Percentiles rank a stretch among this genome's conserved stretches.
Evolutionary conservation across 2,888 invertebrate genomes (phyloP).

Genomic region (Ceraclea dissimilis): DNA sequence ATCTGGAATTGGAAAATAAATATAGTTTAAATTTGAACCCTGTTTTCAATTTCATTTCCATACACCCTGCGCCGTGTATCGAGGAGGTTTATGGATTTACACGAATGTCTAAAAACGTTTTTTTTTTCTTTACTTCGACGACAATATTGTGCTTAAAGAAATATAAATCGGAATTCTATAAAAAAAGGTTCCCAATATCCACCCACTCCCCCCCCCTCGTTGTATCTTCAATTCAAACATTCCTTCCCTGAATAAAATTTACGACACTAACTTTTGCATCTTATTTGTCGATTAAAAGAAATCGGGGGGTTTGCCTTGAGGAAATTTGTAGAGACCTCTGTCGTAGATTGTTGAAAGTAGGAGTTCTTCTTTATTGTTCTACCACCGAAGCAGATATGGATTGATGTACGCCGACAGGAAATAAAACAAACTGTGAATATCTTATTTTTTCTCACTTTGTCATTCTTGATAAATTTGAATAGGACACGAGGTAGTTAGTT

Average conservation of each 20-base stretch:
- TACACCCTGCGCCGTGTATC: not conserved
- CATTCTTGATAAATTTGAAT: no score
- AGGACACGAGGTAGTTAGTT: no score
- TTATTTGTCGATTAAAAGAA: constrained; percentile 25
- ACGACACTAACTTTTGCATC: constrained; percentile 26
- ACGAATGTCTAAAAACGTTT: constrained; percentile 22
- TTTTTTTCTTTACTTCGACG: constrained; percentile 11
- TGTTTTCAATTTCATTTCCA: no score
- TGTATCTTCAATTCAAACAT: constrained; percentile 11
- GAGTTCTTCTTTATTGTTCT: no score
- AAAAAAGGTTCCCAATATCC: constrained; percentile 9
- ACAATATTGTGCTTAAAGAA: constrained; percentile 23
- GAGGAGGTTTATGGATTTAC: constrained; percentile 15
- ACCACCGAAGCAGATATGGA: no score
- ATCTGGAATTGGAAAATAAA: no score
- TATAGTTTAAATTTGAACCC: no score
- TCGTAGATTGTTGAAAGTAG: no score
- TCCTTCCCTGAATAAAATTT: constrained; percentile 24
- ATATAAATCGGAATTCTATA: constrained; percentile 12
- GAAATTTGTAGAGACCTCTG: constrained; percentile 22
- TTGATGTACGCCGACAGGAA: no score
- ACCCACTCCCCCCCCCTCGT: not conserved
- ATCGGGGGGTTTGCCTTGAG: constrained; percentile 12
- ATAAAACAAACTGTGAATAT: no score
- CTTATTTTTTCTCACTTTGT: no score